phyloP scores from a whole-genome alignment of 2,797 vertebrate genomes.

The Lindbergichthys nudifrons region DNA sequence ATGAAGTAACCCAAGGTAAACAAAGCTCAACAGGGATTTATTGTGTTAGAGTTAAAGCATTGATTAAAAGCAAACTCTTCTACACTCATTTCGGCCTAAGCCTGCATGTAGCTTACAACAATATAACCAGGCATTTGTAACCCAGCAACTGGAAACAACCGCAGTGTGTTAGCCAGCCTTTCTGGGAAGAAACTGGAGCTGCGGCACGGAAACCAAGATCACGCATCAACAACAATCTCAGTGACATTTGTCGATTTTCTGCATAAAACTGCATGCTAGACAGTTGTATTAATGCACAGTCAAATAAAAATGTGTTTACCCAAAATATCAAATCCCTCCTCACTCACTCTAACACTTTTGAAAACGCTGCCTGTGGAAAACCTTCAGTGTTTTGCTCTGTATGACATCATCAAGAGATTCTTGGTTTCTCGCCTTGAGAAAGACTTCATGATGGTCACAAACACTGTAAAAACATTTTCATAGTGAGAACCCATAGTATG shows the following conservation, averaged over 20 bases:
- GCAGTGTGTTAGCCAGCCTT: background rate
- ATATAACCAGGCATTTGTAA: constrained; percentile 12
- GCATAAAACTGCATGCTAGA: constrained; percentile 2
- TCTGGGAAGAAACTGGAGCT: constrained; percentile 23
- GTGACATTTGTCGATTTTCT: constrained; percentile 27
- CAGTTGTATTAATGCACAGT: constrained; percentile 26
- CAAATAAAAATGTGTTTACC: constrained; percentile 10
- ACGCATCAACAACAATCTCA: constrained; percentile 9
- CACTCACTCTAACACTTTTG: background rate
- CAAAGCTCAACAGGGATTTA: constrained; percentile 32
- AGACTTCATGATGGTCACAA: constrained; percentile 52
- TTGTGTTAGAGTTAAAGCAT: constrained; percentile 18
- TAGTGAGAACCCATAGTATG: constrained; percentile 42
- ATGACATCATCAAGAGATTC: constrained; percentile 50
- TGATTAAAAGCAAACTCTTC: constrained; percentile 26
- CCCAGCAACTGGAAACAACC: constrained; percentile 22
- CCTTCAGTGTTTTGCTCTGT: constrained; percentile 14
- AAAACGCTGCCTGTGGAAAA: constrained; percentile 32
- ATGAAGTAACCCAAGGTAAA: constrained; percentile 44
- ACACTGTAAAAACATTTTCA: constrained; percentile 67
- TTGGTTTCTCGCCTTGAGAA: constrained; percentile 52
- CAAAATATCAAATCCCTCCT: constrained; percentile 3
- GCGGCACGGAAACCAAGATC: constrained; percentile 12
- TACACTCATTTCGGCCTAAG: constrained; percentile 16
- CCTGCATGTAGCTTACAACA: background rate